A percentile compares a stretch with the other conserved stretches of the same genome.
Conservation (phyloP, 2,888 invertebrate species). For the Drosophila macrospina region DNA sequence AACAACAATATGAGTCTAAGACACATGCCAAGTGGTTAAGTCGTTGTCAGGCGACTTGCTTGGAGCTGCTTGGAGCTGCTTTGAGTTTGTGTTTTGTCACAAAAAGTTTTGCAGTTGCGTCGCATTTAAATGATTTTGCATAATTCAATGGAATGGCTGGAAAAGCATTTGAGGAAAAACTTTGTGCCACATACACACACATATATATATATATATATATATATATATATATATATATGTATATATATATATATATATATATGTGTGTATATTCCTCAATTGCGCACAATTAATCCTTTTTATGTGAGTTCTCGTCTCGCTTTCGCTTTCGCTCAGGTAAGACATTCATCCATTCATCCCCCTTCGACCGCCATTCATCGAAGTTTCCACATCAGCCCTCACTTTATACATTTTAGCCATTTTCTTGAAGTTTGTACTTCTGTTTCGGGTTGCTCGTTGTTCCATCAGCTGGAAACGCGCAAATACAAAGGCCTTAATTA, state of each 20-base stretch:
- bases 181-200: too few relatives aligned
- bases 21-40: constrained; percentile 79
- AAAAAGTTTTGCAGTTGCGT: constrained; percentile 58
- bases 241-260: too few relatives aligned
- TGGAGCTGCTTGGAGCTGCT: constrained; percentile 33
- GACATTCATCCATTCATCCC: neutral
- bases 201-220: too few relatives aligned
- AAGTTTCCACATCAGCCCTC: too few relatives aligned
- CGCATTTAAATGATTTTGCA: constrained; percentile 80
- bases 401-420: neutral
- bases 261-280: too few relatives aligned
- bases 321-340: constrained; percentile 12
- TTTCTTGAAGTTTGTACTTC: neutral
- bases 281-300: constrained; percentile 84
- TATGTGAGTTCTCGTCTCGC: constrained; percentile 58
- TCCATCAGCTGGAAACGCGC: constrained; percentile 77
- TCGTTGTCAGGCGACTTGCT: constrained; percentile 46
- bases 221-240: too few relatives aligned
- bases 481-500: constrained; percentile 80
- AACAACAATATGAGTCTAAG: constrained; percentile 70
- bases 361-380: neutral
- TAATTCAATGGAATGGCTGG: constrained; percentile 66
- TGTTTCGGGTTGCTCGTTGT: constrained; percentile 25
- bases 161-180: constrained; percentile 31
- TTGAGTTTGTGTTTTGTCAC: neutral